A percentile compares a stretch with the other conserved stretches of the same genome.
These are phyloP conservation scores for Meda fulgida DNA, from an alignment of 2,797 vertebrate species.

Conservation along the genomic window DNA sequence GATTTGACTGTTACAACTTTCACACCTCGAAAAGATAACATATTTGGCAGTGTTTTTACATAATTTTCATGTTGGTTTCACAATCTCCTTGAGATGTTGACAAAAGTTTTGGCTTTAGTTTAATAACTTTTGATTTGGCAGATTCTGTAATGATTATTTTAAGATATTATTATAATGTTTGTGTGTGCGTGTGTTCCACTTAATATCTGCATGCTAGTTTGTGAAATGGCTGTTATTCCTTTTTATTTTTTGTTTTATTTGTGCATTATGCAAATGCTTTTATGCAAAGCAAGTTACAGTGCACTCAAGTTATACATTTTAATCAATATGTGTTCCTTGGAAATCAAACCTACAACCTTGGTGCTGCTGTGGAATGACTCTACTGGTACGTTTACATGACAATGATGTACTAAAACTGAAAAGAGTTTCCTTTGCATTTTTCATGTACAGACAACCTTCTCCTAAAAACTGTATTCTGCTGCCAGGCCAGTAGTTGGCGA, in stretches of 20 bases:
- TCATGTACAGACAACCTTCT: not conserved
- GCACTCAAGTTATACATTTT: not conserved
- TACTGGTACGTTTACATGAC: not conserved
- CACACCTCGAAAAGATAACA: not conserved
- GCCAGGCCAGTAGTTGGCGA: not conserved
- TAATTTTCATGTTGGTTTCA: not conserved
- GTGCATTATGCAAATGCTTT: not conserved
- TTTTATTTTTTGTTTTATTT: not conserved
- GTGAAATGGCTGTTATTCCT: not conserved
- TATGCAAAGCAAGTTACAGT: not conserved
- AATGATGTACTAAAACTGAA: not conserved
- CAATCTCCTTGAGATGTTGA: not conserved
- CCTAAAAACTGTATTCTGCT: not conserved
- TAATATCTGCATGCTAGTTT: not conserved
- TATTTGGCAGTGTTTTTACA: not conserved
- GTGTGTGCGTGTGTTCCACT: not conserved
- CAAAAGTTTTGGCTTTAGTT: not conserved
- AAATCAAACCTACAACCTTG: not conserved
- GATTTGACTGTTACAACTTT: too few relatives aligned
- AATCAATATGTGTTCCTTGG: not conserved
- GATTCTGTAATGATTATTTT: not conserved
- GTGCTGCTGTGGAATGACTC: not conserved
- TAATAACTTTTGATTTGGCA: not conserved
- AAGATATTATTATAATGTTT: not conserved
- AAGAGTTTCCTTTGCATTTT: not conserved